Evolutionary conservation across 2,113 vertebrate genomes (phyloP).

Genomic region (Trogon surrucura): DNA sequence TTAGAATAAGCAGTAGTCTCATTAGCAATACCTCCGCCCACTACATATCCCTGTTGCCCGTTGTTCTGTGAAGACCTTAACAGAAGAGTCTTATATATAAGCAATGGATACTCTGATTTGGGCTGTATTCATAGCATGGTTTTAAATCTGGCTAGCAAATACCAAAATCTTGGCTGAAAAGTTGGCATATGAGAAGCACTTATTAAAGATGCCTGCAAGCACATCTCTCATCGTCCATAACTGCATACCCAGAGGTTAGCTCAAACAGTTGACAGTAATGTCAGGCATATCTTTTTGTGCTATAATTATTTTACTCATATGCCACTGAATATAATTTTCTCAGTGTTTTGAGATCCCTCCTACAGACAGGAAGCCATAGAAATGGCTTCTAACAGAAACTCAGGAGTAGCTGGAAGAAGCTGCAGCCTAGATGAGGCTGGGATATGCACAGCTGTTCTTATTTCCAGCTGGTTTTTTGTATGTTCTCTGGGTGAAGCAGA

Average conservation of each 20-base stretch:
- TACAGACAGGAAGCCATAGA: neutral
- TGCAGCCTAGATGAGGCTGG: neutral
- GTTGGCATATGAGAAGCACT: neutral
- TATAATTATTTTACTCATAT: slow-evolving; percentile 31
- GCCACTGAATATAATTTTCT: neutral
- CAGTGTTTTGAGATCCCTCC: neutral
- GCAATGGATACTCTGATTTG: neutral
- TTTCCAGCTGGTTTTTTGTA: slow-evolving; percentile 42
- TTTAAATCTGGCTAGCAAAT: neutral
- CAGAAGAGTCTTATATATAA: neutral
- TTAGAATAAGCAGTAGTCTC: neutral
- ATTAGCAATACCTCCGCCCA: neutral
- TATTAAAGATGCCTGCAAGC: neutral
- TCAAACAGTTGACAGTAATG: neutral
- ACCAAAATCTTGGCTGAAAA: neutral
- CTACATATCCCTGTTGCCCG: fast-evolving
- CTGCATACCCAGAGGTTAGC: neutral
- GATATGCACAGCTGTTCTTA: neutral
- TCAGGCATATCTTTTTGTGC: neutral
- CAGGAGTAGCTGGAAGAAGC: slow-evolving; percentile 21
- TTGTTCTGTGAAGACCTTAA: neutral
- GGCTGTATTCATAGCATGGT: neutral
- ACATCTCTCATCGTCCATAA: neutral
- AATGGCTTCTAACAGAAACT: neutral
- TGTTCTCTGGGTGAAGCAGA: slow-evolving; percentile 2